Percentiles rank a stretch among this genome's conserved stretches.
Evolutionary conservation across 2,797 vertebrate genomes (phyloP).

Genomic region (Odontamblyopus rebecca): DNA sequence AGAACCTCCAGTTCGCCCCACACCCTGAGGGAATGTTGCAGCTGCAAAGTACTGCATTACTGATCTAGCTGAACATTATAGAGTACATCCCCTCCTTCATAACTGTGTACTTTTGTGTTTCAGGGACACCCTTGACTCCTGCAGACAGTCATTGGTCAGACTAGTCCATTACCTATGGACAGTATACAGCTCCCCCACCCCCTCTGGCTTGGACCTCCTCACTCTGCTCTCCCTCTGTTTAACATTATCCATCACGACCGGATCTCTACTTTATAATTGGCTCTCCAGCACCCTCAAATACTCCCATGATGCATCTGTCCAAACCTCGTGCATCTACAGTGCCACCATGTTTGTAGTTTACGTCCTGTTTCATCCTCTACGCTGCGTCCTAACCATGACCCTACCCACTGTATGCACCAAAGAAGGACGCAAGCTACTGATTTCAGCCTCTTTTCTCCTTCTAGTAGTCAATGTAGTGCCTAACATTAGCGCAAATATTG

Average conservation of each 20-base stretch:
- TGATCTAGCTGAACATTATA: neutral
- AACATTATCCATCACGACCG: constrained; percentile 58
- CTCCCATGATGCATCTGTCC: constrained; percentile 39
- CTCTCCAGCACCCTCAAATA: constrained; percentile 79
- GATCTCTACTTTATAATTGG: constrained; percentile 82
- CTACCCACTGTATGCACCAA: constrained; percentile 85
- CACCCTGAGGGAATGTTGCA: no score
- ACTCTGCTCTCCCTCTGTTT: constrained; percentile 80
- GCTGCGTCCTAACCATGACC: constrained; percentile 85
- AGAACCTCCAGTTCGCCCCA: no score
- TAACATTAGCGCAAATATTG: constrained; percentile 83
- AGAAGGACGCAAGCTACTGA: constrained; percentile 84
- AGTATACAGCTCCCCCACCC: constrained; percentile 81
- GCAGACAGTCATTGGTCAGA: constrained; percentile 30
- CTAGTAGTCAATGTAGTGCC: constrained; percentile 78
- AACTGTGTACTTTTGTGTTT: constrained; percentile 6
- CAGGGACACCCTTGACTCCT: constrained; percentile 32
- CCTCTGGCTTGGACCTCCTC: constrained; percentile 71
- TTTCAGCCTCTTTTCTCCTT: constrained; percentile 82
- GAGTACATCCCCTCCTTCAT: neutral
- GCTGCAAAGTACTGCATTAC: neutral
- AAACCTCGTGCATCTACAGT: constrained; percentile 64
- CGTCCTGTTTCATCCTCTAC: constrained; percentile 83
- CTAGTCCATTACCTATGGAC: constrained; percentile 72
- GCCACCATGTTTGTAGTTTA: constrained; percentile 72